Percentiles rank a stretch among this genome's conserved stretches.
These are phyloP conservation scores for Anisognathus igniventris DNA, from an alignment of 2,797 vertebrate genomes.

Conservation along the genomic window DNA sequence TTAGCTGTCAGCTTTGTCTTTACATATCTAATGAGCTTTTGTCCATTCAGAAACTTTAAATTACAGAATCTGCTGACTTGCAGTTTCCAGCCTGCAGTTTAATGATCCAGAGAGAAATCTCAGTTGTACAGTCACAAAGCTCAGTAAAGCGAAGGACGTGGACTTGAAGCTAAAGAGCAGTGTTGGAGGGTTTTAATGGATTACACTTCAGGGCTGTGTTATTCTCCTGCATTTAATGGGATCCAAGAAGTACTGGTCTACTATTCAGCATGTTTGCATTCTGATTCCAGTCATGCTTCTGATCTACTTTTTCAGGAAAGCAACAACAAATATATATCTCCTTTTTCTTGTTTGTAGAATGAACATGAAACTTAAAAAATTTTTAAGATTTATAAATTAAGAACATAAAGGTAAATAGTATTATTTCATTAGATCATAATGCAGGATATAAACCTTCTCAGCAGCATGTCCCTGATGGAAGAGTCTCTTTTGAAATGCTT, in stretches of 20 bases:
- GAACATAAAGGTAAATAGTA: not conserved
- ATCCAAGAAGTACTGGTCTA: not conserved
- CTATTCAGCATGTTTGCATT: not conserved
- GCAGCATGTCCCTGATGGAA: not conserved
- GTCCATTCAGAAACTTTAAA: constrained; percentile 38
- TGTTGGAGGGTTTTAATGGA: not conserved
- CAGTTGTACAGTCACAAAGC: not conserved
- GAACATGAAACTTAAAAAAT: not conserved
- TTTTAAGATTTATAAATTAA: not conserved
- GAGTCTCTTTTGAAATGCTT: not conserved
- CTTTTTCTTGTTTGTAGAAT: not conserved
- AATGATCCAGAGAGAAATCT: constrained; percentile 39
- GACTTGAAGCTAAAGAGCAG: not conserved
- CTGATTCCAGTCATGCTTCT: constrained; percentile 25
- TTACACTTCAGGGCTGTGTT: not conserved
- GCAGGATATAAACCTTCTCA: not conserved
- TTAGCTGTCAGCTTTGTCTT: constrained; percentile 20
- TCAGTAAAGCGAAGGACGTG: not conserved
- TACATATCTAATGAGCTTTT: constrained; percentile 20
- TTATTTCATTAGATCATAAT: not conserved
- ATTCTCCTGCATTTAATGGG: not conserved
- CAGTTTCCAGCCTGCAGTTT: constrained; percentile 1
- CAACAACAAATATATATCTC: not conserved
- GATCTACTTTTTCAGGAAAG: not conserved
- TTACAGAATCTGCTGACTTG: constrained; percentile 39